Base-by-base conservation (phyloP, 2,113 vertebrate genomes). In the Percopsis transmontana region DNA sequence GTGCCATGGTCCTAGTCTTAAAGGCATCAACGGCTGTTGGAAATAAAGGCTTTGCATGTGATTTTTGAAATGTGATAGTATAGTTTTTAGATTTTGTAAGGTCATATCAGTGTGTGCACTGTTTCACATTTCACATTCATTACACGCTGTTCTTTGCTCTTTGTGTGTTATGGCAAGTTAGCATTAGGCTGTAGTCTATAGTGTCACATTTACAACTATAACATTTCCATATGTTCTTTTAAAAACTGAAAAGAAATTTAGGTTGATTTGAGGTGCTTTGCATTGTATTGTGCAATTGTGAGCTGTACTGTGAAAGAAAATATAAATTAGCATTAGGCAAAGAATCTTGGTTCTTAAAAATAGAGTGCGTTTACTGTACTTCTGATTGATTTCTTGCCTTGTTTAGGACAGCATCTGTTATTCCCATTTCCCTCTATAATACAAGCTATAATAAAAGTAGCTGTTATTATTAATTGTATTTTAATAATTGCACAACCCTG, bases 11-110 rank as follows among this genome's bases (percentile, higher is more conserved):
- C 24, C 11, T 55, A 1, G 70, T 79, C n/a, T 0, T 15, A 33
- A 60, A 18, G 10, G 53, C 20, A n/a, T 63, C 39, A 68, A 53
- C 54, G 64, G n/a, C 72, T 62, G 15, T 40, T 50, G 68, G 24
- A 54, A 13, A 6, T 58, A 5, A 19, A 20, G 9, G 39, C 38
- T 59, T 68, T 66, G 52, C 58, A 57, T 70, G 21, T 10, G 18
- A 1, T 13, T 60, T 13, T 60, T 66, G 42, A 55, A 60, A 59
- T 38, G 45, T 57, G 64, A 58, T 63, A 47, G 33, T 58, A 40
- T 41, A 42, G 71, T 47, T 42, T 52, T 45, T 48, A 18, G 38
- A 55, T 62, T 51, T 69, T 27, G 68, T 72, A 59, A 79, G 58
- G 62, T 81, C 62, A 76, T 20, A 56, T 70, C 42, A 41, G 19